phyloP scores from a whole-genome alignment of 2,113 vertebrate genomes.

The Zosterops japonicus region DNA sequence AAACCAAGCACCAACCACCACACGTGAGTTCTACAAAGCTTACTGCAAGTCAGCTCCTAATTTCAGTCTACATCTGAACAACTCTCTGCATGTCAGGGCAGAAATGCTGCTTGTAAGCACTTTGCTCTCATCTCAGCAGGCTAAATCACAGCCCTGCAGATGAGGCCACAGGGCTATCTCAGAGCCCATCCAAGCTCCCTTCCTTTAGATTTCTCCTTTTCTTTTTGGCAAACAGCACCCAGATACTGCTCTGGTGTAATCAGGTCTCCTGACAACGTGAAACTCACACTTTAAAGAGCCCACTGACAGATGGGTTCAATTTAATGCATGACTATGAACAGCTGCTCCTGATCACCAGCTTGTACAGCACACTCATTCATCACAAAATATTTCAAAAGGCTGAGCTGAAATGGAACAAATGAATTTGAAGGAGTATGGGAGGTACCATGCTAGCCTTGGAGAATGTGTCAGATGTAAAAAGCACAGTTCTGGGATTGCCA shows the following conservation, averaged over 20 bases:
- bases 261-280: not conserved
- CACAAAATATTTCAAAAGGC: constrained; percentile 43
- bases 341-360: constrained; percentile 45
- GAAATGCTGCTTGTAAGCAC: not conserved
- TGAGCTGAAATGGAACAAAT: constrained; percentile 36
- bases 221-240: not conserved
- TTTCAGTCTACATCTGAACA: not conserved
- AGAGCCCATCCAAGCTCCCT: not conserved
- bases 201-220: not conserved
- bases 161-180: not conserved
- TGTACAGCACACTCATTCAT: constrained; percentile 5
- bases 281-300: not conserved
- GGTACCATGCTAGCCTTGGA: not conserved
- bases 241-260: not conserved
- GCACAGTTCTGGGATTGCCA: not conserved
- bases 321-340: constrained; percentile 30
- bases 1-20: not conserved
- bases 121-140: not conserved
- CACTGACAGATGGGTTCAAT: constrained; percentile 39
- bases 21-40: not conserved
- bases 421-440: not conserved
- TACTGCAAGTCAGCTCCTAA: not conserved
- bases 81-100: not conserved
- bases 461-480: not conserved
- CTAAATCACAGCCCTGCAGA: not conserved